Evolutionary conservation across 2,797 vertebrate species (phyloP), one percentile per base, ranked within the genome.

Genomic region (Microctenopoma stevenorrisi): DNA sequence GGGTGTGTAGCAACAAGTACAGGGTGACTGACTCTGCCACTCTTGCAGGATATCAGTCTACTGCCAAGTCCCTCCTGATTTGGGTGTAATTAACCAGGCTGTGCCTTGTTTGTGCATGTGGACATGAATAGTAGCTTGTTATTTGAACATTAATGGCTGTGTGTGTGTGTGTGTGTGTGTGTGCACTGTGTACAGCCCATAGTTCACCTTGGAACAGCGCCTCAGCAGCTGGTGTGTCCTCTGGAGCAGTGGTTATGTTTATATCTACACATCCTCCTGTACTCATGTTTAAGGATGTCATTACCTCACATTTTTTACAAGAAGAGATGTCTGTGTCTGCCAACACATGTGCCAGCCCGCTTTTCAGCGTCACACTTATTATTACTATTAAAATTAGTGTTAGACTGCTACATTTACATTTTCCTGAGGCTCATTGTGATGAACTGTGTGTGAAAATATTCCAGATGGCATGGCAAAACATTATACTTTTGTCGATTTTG

Each of bases 11-110:
- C 85, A 89, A 89, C 88, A 84, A 69, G 74, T 56, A 46, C 70
- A 76, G 86, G 84, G 83, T 86, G 89, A 88, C 76, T 84, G 86
- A 81, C 85, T 90, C 81, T 68, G 82, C 69, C 76, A 73, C 68
- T 88, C 73, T 81, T 63, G 76, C 18, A 16, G 87, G 82, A 87
- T 85, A 67, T 76, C 72, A 33, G 79, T 74, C 74, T 58, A 73
- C 72, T 86, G 87, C 89, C 85, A 89, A 78, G 64, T 88, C 88
- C 87, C 90, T 84, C 68, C 81, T 86, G 90, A 84, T 84, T 86
- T 85, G 83, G 60, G 74, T 75, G 83, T 89, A 89, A 90, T 90
- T 89, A 89, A 84, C 82, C 74, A 76, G 79, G 67, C 86, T 78
- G 83, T 66, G 86, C 73, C 79, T 72, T 78, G 82, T 91, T 92